Base-by-base conservation (phyloP, 2,888 invertebrate species). In the Hanleya hanleyi region DNA sequence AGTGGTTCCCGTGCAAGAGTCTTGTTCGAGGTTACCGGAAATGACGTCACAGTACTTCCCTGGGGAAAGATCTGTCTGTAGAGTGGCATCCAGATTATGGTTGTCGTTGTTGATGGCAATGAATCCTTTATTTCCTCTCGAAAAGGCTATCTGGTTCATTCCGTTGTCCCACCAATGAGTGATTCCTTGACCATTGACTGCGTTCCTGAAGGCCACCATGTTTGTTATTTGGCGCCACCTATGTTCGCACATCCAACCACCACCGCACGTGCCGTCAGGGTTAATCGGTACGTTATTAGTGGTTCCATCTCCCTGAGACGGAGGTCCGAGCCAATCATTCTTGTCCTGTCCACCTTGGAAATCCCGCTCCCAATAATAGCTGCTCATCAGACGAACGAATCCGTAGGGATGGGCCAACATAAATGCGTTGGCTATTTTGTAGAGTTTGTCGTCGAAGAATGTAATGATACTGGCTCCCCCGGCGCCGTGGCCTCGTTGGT, bases 21-120 rank as follows among this genome's bases (percentile, higher is more conserved):
- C 82, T 68, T 82, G 80, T 37, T 78, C 77, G 35, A 84, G 79
- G 64, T 91, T 89, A 0, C 96, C 96, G n/a, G 94, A 94, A 79
- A 96, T 95, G 29, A 97, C 92, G 90, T 97, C 96, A 88, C 97
- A 97, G 91, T 97, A 97, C 0, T 83, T 92, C 26, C 97, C 97
- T 62, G 93, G 92, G 0, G 95, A 94, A 37, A 96, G 92, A 73
- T 86, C 87, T 88, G 90, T 90, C 67, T 86, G 78, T 7, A 90
- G 67, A 51, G 74, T 82, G 68, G 77, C 75, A 71, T 83, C 47
- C 73, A 79, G 69, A 47, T 74, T 92, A 81, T 92, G 92, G 32
- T 89, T 87, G 35, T 83, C 94, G 68, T 92, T 93, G 85, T 96
- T 96, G 83, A 96, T 93, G 3, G 95, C 96, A 9, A 96, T 90